These are phyloP conservation scores for Dysmachus trigonus DNA, from an alignment of 2,888 invertebrate species.

Conservation along the genomic window DNA sequence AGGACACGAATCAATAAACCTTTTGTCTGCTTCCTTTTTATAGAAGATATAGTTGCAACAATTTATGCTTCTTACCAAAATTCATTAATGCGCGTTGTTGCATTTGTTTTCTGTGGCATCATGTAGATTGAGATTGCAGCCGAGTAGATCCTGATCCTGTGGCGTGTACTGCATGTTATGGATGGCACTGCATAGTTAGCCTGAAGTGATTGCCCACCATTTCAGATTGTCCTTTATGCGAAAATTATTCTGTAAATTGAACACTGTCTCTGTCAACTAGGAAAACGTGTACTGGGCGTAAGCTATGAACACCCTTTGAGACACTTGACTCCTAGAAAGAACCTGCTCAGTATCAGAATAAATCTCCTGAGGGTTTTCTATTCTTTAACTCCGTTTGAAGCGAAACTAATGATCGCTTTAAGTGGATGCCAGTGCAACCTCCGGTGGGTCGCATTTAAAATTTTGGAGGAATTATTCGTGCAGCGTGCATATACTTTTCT, in stretches of 20 bases:
- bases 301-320: not conserved
- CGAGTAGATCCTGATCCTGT: not conserved
- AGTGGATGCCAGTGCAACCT: not conserved
- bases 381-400: not conserved
- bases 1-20: not conserved
- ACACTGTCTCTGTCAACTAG: not conserved
- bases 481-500: constrained; percentile 8
- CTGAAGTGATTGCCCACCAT: not conserved
- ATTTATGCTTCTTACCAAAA: not conserved
- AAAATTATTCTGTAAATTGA: not conserved
- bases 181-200: not conserved
- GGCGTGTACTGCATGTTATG: not conserved
- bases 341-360: not conserved
- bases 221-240: not conserved
- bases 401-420: not conserved
- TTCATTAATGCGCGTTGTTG: not conserved
- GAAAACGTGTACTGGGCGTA: not conserved
- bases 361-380: not conserved
- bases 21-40: not conserved
- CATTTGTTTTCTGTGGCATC: not conserved
- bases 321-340: not conserved
- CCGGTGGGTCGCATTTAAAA: not conserved
- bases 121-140: not conserved
- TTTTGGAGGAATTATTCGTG: not conserved
- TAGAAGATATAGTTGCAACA: not conserved